Base-by-base conservation (phyloP, 2,113 vertebrate species). In the Galemys pyrenaicus region DNA sequence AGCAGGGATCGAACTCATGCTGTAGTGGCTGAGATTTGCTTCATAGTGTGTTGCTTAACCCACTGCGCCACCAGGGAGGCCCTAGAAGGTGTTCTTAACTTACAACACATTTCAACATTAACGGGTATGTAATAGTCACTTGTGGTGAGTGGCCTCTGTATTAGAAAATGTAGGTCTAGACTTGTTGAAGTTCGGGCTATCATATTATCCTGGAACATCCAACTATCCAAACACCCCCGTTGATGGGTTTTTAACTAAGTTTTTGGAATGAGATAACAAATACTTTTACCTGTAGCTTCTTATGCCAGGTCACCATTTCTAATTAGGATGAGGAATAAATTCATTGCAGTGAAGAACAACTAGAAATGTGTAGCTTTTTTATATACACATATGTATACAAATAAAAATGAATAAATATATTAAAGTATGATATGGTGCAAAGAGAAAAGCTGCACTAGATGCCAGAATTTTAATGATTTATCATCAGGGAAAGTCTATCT, bases 201-300 rank as follows among this genome's bases (percentile, higher is more conserved):
- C 71, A 49, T 67, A 24, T 28, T 62, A 77, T 56, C 35, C 71
- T 82, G 49, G 28, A 74, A 84, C n/a, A 92, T 22, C 64, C 82
- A 79, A 44, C 32, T 46, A 83, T 28, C n/a, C 17, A 44, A 70
- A 82, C 13, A 44, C 6, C 54, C 58, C 44, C 51, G 24, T 0
- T 77, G 67, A 91, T 78, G 15, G 11, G 22, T 84, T 92, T 94
- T 84, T 78, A 64, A 56, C 46, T 62, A 85, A 67, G 49, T 73
- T 81, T 81, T 81, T 78, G 16, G 35, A 92, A 92, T 32, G 24
- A 89, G n/a, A 10, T 15, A 60, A 60, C 51, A 90, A 80, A 80
- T 12, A 44, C 49, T 80, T 5, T 65, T 39, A 58, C 28, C 6
- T 37, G 4, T 70, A 94, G 9, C 44, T 87, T 75, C 46, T 56